Percentiles rank a stretch among this genome's conserved stretches.
Conservation (phyloP, 2,113 vertebrate genomes). For the Macquaria ambigua region DNA sequence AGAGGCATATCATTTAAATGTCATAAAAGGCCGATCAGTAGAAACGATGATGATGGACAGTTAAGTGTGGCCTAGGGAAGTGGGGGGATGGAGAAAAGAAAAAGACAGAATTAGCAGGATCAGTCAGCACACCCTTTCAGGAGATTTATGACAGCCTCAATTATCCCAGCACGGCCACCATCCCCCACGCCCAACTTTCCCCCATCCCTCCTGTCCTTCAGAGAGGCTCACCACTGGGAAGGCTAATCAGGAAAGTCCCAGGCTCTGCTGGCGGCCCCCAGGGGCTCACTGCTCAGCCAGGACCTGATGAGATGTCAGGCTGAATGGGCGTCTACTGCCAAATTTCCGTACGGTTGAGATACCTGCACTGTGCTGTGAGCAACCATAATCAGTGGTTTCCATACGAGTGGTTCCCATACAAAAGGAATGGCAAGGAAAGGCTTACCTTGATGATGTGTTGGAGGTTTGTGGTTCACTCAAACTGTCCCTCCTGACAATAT, state of each 20-base stretch:
- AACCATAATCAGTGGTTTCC: constrained; percentile 31
- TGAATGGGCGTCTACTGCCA: constrained; percentile 48
- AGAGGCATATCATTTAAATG: constrained; percentile 66
- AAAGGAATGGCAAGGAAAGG: background rate
- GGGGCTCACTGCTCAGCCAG: constrained; percentile 52
- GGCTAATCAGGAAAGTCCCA: constrained; percentile 75
- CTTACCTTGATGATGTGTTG: constrained; percentile 14
- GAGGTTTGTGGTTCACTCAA: background rate
- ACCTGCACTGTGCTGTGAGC: constrained; percentile 39
- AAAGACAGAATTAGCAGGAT: constrained; percentile 60
- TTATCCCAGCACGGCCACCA: constrained; percentile 69
- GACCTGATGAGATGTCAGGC: constrained; percentile 76
- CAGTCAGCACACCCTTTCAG: constrained; percentile 51
- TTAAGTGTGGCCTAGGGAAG: constrained; percentile 44
- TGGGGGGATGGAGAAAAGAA: constrained; percentile 28
- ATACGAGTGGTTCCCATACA: constrained; percentile 9
- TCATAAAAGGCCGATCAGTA: constrained; percentile 70
- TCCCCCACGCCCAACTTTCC: constrained; percentile 10
- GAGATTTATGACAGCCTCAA: constrained; percentile 75
- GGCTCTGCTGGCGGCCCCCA: constrained; percentile 47
- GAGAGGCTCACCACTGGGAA: constrained; percentile 42
- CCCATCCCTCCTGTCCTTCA: constrained; percentile 9
- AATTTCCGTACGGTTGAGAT: constrained; percentile 55
- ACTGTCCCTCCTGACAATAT: background rate
- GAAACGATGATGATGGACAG: constrained; percentile 65